A percentile compares a stretch with the other conserved stretches of the same genome.
Evolutionary conservation across 2,797 vertebrate species (phyloP).

Genomic region (Acanthurus tractus): DNA sequence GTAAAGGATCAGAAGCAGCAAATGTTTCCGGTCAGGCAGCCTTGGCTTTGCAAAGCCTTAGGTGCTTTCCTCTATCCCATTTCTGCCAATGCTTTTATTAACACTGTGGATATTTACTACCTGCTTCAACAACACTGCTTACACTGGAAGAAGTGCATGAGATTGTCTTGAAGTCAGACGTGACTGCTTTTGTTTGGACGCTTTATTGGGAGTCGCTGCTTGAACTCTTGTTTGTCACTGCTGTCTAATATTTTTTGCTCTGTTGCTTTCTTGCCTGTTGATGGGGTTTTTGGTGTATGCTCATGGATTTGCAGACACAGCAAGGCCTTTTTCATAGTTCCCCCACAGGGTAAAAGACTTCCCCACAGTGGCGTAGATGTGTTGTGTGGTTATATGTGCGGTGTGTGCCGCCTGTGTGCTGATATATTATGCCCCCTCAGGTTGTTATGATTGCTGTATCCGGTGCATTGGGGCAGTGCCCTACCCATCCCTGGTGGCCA

Average conservation of each 20-base stretch:
- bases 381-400: conserved; percentile 86
- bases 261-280: conserved; percentile 71
- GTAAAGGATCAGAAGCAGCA: conserved; percentile 77
- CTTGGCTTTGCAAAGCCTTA: conserved; percentile 90
- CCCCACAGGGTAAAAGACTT: conserved; percentile 53
- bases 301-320: conserved; percentile 71
- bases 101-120: conserved; percentile 78
- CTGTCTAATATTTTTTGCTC: conserved; percentile 61
- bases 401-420: conserved; percentile 87
- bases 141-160: conserved; percentile 66
- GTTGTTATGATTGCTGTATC: conserved; percentile 97
- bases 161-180: conserved; percentile 57
- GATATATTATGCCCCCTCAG: conserved; percentile 90
- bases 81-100: conserved; percentile 81
- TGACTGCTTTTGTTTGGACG: conserved; percentile 71
- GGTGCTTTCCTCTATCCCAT: conserved; percentile 84
- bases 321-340: conserved; percentile 61
- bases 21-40: conserved; percentile 89
- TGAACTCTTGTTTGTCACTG: conserved; percentile 72
- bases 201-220: conserved; percentile 68
- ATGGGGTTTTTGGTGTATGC: conserved; percentile 57
- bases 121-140: conserved; percentile 73
- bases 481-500: conserved; percentile 96
- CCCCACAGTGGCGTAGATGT: conserved; percentile 76
- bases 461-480: conserved; percentile 96